Conservation (phyloP, 2,888 invertebrate species). For the Meiosimyza decipiens region DNA sequence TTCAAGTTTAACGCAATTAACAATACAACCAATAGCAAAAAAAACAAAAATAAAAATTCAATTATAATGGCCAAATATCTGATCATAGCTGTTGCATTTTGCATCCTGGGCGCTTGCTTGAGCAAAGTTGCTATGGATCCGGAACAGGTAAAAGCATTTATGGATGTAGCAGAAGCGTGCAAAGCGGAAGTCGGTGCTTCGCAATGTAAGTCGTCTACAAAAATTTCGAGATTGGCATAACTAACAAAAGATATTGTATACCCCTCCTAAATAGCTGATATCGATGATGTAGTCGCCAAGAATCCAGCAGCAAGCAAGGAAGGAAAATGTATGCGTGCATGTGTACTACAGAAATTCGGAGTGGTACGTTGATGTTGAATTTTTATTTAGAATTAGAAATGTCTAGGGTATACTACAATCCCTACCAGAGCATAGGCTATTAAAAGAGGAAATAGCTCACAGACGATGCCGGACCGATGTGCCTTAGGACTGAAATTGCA, state of each 20-base stretch:
- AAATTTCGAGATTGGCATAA: too few relatives aligned
- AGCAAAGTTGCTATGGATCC: conserved; percentile 43
- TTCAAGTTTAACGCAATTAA: too few relatives aligned
- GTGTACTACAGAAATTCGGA: conserved; percentile 53
- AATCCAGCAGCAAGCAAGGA: conserved; percentile 48
- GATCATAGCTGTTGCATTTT: too few relatives aligned
- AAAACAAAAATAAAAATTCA: too few relatives aligned
- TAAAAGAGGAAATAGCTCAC: too few relatives aligned
- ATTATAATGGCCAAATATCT: too few relatives aligned
- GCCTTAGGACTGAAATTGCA: too few relatives aligned
- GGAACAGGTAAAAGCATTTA: conserved; percentile 47
- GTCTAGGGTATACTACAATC: too few relatives aligned
- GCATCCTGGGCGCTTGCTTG: neutral
- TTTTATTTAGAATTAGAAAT: neutral
- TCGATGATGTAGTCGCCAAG: conserved; percentile 48
- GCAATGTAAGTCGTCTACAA: conserved; percentile 45
- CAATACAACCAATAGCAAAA: too few relatives aligned
- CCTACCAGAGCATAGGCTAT: too few relatives aligned
- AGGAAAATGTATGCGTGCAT: conserved; percentile 57
- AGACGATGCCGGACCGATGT: too few relatives aligned
- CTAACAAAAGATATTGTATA: neutral
- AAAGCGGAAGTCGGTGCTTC: conserved; percentile 55
- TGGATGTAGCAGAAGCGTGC: conserved; percentile 51
- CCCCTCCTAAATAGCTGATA: conserved; percentile 42
- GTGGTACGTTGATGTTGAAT: conserved; percentile 42